phyloP scores from a whole-genome alignment of 2,888 invertebrate species.

The Acheta domesticus region DNA sequence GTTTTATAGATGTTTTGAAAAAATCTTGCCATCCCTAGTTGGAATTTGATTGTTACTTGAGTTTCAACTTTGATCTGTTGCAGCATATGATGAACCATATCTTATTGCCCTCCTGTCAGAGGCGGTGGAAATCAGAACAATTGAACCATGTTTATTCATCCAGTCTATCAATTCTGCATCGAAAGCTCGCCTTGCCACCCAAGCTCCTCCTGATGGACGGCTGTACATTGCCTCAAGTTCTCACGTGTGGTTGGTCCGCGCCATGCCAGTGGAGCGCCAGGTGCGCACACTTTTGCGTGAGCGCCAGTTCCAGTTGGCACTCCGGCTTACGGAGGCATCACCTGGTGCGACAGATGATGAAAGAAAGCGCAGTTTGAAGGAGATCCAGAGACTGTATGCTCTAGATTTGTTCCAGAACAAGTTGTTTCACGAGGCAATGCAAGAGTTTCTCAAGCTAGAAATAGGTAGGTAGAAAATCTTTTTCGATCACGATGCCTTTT shows the following conservation, averaged over 20 bases:
- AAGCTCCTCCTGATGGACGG: slow-evolving; percentile 60
- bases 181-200: slow-evolving; percentile 51
- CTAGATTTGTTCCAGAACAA: slow-evolving; percentile 87
- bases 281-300: slow-evolving; percentile 78
- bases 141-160: slow-evolving; percentile 75
- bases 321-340: slow-evolving; percentile 69
- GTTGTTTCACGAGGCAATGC: slow-evolving; percentile 86
- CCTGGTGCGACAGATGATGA: slow-evolving; percentile 57
- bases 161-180: slow-evolving; percentile 80
- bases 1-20: too few relatives aligned
- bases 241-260: slow-evolving; percentile 83
- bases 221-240: slow-evolving; percentile 84
- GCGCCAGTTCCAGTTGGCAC: slow-evolving; percentile 90
- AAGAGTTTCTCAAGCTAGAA: slow-evolving; percentile 80
- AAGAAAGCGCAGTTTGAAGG: slow-evolving; percentile 73
- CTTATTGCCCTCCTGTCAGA: slow-evolving; percentile 80
- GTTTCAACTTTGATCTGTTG: neutral
- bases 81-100: slow-evolving; percentile 92
- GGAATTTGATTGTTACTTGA: too few relatives aligned
- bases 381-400: slow-evolving; percentile 88
- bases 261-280: slow-evolving; percentile 78
- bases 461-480: slow-evolving; percentile 54
- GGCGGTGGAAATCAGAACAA: slow-evolving; percentile 79
- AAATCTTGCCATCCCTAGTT: too few relatives aligned
- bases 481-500: too few relatives aligned